These are phyloP conservation scores for Balaeniceps rex DNA, from an alignment of 2,113 vertebrate species.

Conservation along the genomic window DNA sequence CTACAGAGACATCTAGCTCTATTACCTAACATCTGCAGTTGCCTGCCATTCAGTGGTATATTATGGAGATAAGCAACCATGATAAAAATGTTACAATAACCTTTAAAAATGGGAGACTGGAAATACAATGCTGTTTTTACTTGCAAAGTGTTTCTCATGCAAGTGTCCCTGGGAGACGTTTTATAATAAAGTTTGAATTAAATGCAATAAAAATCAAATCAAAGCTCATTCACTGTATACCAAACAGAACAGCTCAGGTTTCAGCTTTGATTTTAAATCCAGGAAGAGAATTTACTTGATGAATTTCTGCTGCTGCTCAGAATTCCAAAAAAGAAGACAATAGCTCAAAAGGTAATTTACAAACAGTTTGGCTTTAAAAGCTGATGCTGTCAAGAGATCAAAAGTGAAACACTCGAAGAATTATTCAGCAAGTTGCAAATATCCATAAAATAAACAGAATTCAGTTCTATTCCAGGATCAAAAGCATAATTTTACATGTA, in stretches of 20 bases:
- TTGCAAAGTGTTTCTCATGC: background rate
- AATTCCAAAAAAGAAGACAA: background rate
- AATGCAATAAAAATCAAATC: constrained; percentile 54
- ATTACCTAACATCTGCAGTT: background rate
- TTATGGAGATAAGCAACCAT: background rate
- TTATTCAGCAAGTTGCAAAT: constrained; percentile 6
- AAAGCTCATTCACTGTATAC: constrained; percentile 10
- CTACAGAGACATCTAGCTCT: constrained; percentile 45
- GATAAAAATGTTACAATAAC: background rate
- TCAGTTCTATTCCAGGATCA: background rate
- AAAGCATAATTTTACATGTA: background rate
- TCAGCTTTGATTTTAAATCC: constrained; percentile 34
- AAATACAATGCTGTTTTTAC: background rate
- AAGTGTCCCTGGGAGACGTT: constrained; percentile 49
- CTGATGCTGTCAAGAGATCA: background rate
- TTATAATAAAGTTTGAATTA: constrained; percentile 33
- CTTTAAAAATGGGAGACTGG: background rate
- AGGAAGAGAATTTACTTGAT: background rate
- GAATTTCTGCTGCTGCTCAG: constrained; percentile 1
- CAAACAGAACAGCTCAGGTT: constrained; percentile 19
- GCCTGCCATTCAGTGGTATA: background rate
- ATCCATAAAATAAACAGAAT: background rate
- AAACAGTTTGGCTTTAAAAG: background rate
- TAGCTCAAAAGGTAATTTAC: background rate
- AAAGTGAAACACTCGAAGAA: background rate